Conservation (phyloP, 2,888 invertebrate species). For the Xylota sylvarum region DNA sequence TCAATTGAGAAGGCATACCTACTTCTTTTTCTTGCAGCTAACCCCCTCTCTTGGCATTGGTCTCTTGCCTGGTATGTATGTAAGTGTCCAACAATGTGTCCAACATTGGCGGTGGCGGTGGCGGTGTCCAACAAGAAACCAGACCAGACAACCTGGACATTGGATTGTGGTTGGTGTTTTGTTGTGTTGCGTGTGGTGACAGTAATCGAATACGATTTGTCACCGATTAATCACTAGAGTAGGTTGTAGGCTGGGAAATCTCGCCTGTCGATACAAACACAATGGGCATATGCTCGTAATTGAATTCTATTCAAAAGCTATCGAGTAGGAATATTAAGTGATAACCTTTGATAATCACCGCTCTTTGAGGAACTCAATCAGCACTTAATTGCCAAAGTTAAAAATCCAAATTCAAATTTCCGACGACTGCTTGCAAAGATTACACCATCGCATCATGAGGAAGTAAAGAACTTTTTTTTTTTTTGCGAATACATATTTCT, state of each 20-base stretch:
- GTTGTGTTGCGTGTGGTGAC: slow-evolving; percentile 64
- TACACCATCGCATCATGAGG: background rate
- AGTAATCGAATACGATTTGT: slow-evolving; percentile 75
- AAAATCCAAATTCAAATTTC: background rate
- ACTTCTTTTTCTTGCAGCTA: slow-evolving; percentile 21
- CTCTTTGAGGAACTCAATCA: background rate
- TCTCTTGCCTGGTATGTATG: slow-evolving; percentile 25
- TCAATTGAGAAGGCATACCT: slow-evolving; percentile 61
- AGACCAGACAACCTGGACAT: slow-evolving; percentile 67
- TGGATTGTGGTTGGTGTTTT: slow-evolving; percentile 64
- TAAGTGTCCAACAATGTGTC: slow-evolving; percentile 52
- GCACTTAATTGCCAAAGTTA: background rate
- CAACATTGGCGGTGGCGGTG: slow-evolving; percentile 42
- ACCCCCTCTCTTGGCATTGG: slow-evolving; percentile 8
- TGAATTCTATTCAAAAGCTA: slow-evolving; percentile 24
- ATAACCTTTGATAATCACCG: background rate
- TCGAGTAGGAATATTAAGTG: background rate
- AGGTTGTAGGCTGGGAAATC: slow-evolving; percentile 14
- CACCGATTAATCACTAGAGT: slow-evolving; percentile 71
- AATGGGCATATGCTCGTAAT: slow-evolving; percentile 29
- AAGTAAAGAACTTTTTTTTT: background rate
- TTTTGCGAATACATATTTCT: background rate
- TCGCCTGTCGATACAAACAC: slow-evolving; percentile 17
- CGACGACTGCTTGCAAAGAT: background rate
- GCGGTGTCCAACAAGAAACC: slow-evolving; percentile 43